Evolutionary conservation across 1,140 invertebrate genomes (phyloP).

Genomic region (Euura lappo): DNA sequence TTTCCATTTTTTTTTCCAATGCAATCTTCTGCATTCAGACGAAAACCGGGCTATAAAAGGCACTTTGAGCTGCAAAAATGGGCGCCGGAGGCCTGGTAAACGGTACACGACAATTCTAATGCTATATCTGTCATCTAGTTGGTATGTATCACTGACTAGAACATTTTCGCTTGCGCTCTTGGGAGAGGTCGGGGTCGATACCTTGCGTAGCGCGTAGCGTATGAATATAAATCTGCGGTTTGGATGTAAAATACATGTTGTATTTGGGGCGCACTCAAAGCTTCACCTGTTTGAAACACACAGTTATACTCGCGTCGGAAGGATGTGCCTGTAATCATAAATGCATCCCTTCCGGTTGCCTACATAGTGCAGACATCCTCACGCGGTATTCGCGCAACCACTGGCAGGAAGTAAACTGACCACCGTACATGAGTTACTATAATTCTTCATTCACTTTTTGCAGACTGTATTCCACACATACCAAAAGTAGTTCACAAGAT

Average conservation of each 20-base stretch:
- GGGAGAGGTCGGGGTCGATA: too few species aligned
- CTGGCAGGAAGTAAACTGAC: background rate
- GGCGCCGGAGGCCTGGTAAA: too few species aligned
- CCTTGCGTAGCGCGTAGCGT: too few species aligned
- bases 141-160: too few species aligned
- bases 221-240: background rate
- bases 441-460: background rate
- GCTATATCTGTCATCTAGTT: too few species aligned
- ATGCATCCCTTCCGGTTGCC: slow-evolving; percentile 1
- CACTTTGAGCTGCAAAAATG: too few species aligned
- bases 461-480: background rate
- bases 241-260: background rate
- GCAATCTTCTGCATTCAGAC: too few species aligned
- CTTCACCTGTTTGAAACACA: background rate
- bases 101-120: too few species aligned
- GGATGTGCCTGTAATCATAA: slow-evolving; percentile 5
- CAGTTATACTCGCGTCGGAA: background rate
- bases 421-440: background rate
- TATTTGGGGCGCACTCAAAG: slow-evolving; percentile 5
- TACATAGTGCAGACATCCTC: background rate
- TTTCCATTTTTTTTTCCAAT: too few species aligned
- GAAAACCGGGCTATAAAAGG: too few species aligned
- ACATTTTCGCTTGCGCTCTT: too few species aligned
- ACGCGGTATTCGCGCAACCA: background rate
- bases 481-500: too few species aligned